Evolutionary conservation across 2,888 invertebrate species (phyloP).

Genomic region (Protonemura montana): DNA sequence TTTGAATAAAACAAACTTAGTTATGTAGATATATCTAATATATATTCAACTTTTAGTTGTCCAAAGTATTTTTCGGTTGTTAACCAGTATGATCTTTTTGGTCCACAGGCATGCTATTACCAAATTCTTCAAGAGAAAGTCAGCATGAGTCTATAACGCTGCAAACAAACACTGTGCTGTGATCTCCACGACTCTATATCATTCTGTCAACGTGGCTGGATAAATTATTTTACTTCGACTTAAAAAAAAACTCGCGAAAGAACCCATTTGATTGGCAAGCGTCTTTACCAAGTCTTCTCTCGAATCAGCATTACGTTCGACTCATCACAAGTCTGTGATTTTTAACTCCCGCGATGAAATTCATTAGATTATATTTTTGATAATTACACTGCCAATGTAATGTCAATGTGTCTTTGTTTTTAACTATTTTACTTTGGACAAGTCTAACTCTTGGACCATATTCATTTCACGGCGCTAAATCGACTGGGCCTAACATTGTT

Average conservation of each 20-base stretch:
- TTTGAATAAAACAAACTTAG: too few species aligned
- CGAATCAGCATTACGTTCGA: not conserved
- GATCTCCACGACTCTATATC: constrained; percentile 2
- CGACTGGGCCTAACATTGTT: not conserved
- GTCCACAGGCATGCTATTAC: constrained; percentile 74
- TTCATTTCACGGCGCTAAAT: not conserved
- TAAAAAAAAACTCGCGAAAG: not conserved
- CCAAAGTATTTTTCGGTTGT: too few species aligned
- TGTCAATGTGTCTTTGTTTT: not conserved
- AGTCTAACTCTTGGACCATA: not conserved
- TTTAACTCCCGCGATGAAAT: not conserved
- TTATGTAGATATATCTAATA: too few species aligned
- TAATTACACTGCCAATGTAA: not conserved
- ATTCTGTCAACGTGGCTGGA: not conserved
- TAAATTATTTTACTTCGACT: not conserved
- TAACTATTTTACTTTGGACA: not conserved
- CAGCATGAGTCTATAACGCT: constrained; percentile 61
- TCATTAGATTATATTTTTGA: constrained; percentile 12
- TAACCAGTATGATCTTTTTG: constrained; percentile 42
- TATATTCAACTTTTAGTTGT: too few species aligned
- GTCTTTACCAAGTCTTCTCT: not conserved
- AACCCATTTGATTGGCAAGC: not conserved
- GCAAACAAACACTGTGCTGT: not conserved
- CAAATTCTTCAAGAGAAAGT: constrained; percentile 79
- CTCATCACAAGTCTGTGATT: not conserved